Percentiles rank a stretch among this genome's conserved stretches.
These are phyloP conservation scores for Bombus confusus DNA, from an alignment of 1,140 invertebrate genomes.

Conservation along the genomic window DNA sequence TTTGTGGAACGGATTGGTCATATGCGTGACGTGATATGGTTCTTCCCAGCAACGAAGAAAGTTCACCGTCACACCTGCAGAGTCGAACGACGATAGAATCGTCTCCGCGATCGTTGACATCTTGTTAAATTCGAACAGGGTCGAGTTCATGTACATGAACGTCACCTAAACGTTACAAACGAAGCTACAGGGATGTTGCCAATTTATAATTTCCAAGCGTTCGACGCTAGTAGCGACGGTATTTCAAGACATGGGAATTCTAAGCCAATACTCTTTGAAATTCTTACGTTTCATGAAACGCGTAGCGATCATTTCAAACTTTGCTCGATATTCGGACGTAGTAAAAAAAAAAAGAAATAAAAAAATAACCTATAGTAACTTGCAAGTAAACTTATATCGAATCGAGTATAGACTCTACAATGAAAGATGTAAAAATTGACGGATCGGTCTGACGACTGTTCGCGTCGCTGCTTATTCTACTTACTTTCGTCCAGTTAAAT, in stretches of 20 bases:
- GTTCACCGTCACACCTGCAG: constrained; percentile 87
- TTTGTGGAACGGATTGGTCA: constrained; percentile 90
- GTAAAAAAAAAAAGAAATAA: no score
- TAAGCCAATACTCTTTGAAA: not conserved
- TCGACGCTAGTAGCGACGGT: not conserved
- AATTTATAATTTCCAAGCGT: not conserved
- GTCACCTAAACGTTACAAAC: constrained; percentile 83
- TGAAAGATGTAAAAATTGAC: fast-evolving
- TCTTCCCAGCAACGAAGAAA: constrained; percentile 87
- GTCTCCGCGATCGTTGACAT: constrained; percentile 85
- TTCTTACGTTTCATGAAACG: not conserved
- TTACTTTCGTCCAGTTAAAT: constrained; percentile 93
- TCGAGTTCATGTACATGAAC: constrained; percentile 88
- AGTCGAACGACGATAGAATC: constrained; percentile 86
- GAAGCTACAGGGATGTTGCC: not conserved
- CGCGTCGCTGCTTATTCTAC: constrained; percentile 52
- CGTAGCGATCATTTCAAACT: no score
- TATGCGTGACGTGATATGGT: constrained; percentile 86
- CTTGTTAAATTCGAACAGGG: constrained; percentile 87
- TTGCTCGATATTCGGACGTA: no score
- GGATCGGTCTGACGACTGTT: not conserved
- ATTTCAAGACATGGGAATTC: not conserved
- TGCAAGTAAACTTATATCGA: not conserved
- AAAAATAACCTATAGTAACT: no score
- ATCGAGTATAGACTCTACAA: not conserved